Evolutionary conservation across 2,797 vertebrate genomes (phyloP), one percentile per base, ranked within the genome.

Genomic region (Pipistrellus nathusii): DNA sequence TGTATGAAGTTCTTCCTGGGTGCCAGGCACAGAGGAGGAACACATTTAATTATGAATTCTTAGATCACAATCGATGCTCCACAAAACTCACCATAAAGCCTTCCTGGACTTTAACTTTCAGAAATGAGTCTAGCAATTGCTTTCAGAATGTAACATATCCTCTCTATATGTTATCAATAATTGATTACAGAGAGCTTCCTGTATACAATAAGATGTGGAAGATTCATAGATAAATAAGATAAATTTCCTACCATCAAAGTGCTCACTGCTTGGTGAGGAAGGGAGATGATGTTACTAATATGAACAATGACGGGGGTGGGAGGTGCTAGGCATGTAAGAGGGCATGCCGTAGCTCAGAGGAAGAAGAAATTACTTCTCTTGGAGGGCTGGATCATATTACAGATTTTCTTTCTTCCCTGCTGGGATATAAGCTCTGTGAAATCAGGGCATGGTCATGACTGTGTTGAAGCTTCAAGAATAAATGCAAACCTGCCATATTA

Each of bases 71-170:
- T 76, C 11, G 7, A 93, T 71, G 44, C 30, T 87, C 57, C 48
- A 11, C 27, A 88, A 77, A 93, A 53, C 23, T 46, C 27, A 25
- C 25, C 38, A 35, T 20, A 44, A 46, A 71, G 30, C 46, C 48
- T 75, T 93, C 62, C 55, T 91, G 75, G 71, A 86, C 81, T 76
- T 91, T 71, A 62, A 77, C 55, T 93, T 66, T 86, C 57, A 71
- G 57, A 96, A 91, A 85, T 84, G 78, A 91, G 53, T 80, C 35
- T 32, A 88, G 30, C 27, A 69, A 57, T 72, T 66, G 25, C 48
- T 95, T 93, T 89, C 46, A 89, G 53, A 64, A 30, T 27, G 12
- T 69, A 88, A 88, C 30, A 41, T 35, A 73, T 6, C 30, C 3
- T 84, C 46, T 57, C 8, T 64, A 13, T 48, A 48, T 27, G n/a